phyloP scores from a whole-genome alignment of 1,140 invertebrate species.

The Armadillidium nasatum region DNA sequence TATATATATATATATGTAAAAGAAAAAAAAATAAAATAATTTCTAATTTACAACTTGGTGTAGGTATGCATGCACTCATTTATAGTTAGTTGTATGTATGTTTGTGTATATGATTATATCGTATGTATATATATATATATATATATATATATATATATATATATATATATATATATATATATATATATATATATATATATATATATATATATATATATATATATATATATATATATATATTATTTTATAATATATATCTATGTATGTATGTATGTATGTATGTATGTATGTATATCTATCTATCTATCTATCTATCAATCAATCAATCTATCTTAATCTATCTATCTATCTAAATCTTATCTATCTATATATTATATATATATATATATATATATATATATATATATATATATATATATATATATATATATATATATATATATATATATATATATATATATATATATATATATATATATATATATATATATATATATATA shows the following conservation, averaged over 20 bases:
- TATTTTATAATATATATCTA: no score
- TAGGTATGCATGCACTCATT: no score
- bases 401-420: slow-evolving; percentile 16
- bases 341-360: slow-evolving; percentile 18
- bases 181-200: not conserved
- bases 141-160: no score
- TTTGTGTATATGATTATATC: no score
- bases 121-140: no score
- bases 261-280: slow-evolving; percentile 17
- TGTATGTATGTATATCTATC: slow-evolving; percentile 17
- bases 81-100: no score
- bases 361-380: slow-evolving; percentile 16
- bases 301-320: slow-evolving; percentile 16
- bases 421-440: slow-evolving; percentile 29
- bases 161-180: not conserved
- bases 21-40: no score
- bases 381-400: slow-evolving; percentile 22
- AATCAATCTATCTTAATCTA: slow-evolving; percentile 19
- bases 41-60: no score
- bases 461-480: slow-evolving; percentile 18
- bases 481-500: slow-evolving; percentile 7
- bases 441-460: slow-evolving; percentile 29
- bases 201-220: slow-evolving; percentile 22
- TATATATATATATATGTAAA: slow-evolving; percentile 16
- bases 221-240: not conserved